Conservation (phyloP, 1,140 invertebrate species). For the Drosophila arawakana region DNA sequence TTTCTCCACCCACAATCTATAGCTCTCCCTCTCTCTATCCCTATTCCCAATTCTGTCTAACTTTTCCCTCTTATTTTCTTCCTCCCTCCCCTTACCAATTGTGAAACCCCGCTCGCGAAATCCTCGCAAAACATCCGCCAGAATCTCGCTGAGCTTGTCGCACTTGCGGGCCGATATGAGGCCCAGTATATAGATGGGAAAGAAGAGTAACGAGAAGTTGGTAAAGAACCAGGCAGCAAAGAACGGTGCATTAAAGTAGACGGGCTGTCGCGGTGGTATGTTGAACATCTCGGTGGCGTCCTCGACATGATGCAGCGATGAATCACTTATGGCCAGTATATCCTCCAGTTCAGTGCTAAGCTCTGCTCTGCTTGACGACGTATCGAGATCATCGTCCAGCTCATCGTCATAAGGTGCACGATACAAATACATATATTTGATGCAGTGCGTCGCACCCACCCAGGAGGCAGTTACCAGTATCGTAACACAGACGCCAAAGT, state of each 20-base stretch:
- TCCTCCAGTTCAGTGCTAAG: conserved; percentile 82
- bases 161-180: conserved; percentile 89
- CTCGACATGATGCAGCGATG: conserved; percentile 80
- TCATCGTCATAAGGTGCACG: conserved; percentile 83
- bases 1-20: neutral
- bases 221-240: conserved; percentile 98
- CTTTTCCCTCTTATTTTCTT: neutral
- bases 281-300: conserved; percentile 83
- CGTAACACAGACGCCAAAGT: conserved; percentile 94
- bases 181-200: conserved; percentile 93
- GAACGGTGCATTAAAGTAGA: conserved; percentile 91
- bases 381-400: conserved; percentile 84
- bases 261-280: conserved; percentile 73
- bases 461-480: conserved; percentile 93
- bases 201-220: conserved; percentile 96
- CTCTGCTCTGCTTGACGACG: conserved; percentile 83
- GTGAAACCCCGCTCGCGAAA: conserved; percentile 95
- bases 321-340: conserved; percentile 85
- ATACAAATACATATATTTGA: conserved; percentile 92
- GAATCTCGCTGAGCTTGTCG: conserved; percentile 89
- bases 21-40: neutral
- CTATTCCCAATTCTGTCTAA: neutral
- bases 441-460: conserved; percentile 94
- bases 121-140: conserved; percentile 91
- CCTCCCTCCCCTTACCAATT: conserved; percentile 86